phyloP scores from a whole-genome alignment of 1,140 invertebrate genomes.

The Aphelinus certus region DNA sequence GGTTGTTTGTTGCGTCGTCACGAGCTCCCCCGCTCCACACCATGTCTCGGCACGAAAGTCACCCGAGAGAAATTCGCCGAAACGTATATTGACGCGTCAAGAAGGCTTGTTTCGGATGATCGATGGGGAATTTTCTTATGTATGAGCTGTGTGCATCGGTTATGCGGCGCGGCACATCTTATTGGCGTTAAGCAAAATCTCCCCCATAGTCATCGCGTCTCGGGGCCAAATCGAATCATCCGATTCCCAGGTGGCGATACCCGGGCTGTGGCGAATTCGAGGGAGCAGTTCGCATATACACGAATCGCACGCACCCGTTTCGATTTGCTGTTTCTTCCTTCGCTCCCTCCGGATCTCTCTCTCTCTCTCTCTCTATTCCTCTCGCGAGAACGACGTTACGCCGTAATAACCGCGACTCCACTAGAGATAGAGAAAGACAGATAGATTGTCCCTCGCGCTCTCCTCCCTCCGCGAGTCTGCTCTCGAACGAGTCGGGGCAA shows the following conservation, averaged over 20 bases:
- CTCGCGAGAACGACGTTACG: constrained; percentile 25
- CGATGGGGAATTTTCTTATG: constrained; percentile 4
- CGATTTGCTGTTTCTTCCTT: constrained; percentile 26
- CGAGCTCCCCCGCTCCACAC: too few relatives aligned
- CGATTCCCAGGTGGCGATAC: neutral
- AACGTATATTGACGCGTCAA: too few relatives aligned
- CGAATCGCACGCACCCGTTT: neutral
- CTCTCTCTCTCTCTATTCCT: neutral
- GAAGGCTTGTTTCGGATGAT: too few relatives aligned
- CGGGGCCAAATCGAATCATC: neutral
- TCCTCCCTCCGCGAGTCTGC: constrained; percentile 37
- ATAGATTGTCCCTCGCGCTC: constrained; percentile 24
- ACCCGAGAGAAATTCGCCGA: too few relatives aligned
- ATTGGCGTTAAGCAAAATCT: neutral
- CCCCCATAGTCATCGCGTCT: too few relatives aligned
- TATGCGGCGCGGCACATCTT: neutral
- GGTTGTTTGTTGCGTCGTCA: too few relatives aligned
- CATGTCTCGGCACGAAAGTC: too few relatives aligned
- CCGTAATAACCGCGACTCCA: constrained; percentile 17
- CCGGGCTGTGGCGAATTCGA: neutral
- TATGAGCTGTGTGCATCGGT: constrained; percentile 1
- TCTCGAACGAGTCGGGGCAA: constrained; percentile 21
- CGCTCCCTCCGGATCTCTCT: constrained; percentile 2
- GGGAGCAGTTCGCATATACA: too few relatives aligned
- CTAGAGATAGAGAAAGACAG: neutral